Evolutionary conservation across 2,888 invertebrate species (phyloP), one percentile per base, ranked within the genome.

Genomic region (Peribatodes rhomboidaria): DNA sequence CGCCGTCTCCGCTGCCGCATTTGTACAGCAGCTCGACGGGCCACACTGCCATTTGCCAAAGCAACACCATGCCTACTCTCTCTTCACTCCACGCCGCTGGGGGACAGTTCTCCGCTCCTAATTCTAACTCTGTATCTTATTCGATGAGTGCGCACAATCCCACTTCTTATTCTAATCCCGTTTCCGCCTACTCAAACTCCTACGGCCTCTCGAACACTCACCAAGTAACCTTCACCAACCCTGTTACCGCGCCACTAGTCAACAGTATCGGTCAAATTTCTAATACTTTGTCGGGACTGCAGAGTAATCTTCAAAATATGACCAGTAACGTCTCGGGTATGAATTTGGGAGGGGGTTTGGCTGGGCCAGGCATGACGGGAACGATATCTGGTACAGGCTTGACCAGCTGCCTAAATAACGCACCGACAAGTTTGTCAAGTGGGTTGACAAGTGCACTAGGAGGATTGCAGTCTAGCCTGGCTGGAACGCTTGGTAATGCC

Each of bases 21-120:
- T 87, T 94, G 80, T 90, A 95, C 88, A 81, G 93, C 78, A 83
- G 92, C 87, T 77, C 84, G 46, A 73, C 89, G 74, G 89, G 90
- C 65, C 90, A 90, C 78, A 83, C 88, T 61, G 87, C 86, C 70
- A 89, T 92, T 73, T 95, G 94, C 81, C 95, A 95, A 91, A 95
- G 95, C 89, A 95, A 93, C 88, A 95, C 95, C 70, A 95, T 95
- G 95, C 95, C 95, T 71, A 94, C 95, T 71, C 87, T 92, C 44
- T 95, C 95, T 71, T 90, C 95, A 74, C 86, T 89, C 57, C 93
- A 93, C 68, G 87, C 88, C 52, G 83, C 92, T 11, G 87, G 87
- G 54, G 87, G 88, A 57, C 93, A 92, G 72, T 92, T 89, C 71
- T 87, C 89, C 16, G 90, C 90, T 58, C 91, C 93, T 69, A 91